Evolutionary conservation across 2,797 vertebrate species (phyloP).

Genomic region (Melanitta fusca): DNA sequence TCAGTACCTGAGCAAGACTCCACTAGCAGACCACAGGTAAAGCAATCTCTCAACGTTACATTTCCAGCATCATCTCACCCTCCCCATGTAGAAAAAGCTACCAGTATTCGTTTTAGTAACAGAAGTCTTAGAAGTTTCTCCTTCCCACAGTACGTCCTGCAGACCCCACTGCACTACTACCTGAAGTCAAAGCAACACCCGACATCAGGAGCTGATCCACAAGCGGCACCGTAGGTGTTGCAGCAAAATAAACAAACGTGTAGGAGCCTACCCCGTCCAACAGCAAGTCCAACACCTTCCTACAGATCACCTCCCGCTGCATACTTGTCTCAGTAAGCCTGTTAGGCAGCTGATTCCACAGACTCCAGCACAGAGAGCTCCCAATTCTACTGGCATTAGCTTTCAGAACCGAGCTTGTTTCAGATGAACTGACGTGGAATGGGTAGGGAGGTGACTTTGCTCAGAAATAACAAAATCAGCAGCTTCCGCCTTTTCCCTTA

Average conservation of each 20-base stretch:
- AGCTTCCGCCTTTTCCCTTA: background rate
- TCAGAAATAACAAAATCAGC: background rate
- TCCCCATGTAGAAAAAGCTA: background rate
- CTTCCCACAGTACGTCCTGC: background rate
- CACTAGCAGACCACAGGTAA: background rate
- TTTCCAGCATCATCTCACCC: conserved; percentile 8
- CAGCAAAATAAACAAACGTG: background rate
- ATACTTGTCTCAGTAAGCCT: background rate
- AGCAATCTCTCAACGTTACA: background rate
- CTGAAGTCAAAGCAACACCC: background rate
- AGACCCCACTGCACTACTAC: background rate
- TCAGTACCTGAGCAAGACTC: background rate
- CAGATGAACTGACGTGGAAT: background rate
- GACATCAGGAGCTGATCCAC: background rate
- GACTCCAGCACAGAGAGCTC: background rate
- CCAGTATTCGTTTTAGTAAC: conserved; percentile 8
- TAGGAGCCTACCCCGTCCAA: background rate
- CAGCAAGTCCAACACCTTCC: background rate
- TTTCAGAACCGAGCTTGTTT: background rate
- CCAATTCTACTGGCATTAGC: background rate
- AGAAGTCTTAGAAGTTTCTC: background rate
- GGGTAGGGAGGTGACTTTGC: background rate
- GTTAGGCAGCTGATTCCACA: background rate
- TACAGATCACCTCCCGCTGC: background rate
- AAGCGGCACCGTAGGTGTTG: background rate